These are phyloP conservation scores for Parnassius apollo DNA, from an alignment of 2,888 invertebrate genomes.

Conservation along the genomic window DNA sequence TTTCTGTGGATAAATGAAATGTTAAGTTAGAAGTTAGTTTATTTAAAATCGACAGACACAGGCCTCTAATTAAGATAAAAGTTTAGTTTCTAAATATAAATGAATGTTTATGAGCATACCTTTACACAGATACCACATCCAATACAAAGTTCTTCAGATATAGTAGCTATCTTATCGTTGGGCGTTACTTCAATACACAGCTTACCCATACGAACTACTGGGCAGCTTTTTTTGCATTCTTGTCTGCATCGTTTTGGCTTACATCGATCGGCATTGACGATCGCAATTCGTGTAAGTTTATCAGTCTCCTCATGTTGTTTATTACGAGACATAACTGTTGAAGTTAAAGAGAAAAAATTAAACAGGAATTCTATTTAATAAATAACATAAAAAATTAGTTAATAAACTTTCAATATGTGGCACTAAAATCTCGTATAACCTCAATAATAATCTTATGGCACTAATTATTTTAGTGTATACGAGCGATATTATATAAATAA, in stretches of 20 bases:
- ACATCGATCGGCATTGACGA: conserved; percentile 98
- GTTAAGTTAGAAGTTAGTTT: too few relatives aligned
- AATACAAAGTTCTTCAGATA: conserved; percentile 99
- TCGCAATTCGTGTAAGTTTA: conserved; percentile 97
- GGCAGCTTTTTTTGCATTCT: conserved; percentile 99
- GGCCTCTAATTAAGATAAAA: too few relatives aligned
- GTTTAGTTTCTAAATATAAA: not conserved
- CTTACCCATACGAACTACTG: conserved; percentile 99
- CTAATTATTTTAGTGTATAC: conserved; percentile 7
- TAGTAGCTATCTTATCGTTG: conserved; percentile 96
- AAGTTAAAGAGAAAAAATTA: conserved; percentile 35
- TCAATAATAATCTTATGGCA: conserved; percentile 50
- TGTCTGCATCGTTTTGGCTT: conserved; percentile 99
- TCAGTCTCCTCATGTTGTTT: conserved; percentile 91
- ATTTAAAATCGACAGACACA: too few relatives aligned
- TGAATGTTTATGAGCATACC: conserved; percentile 56
- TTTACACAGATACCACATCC: conserved; percentile 99
- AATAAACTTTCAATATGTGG: conserved; percentile 59
- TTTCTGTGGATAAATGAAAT: conserved; percentile 86
- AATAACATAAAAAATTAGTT: conserved; percentile 31
- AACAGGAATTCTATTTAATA: conserved; percentile 31
- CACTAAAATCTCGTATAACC: conserved; percentile 63
- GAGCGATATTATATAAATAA: not conserved
- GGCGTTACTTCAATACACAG: conserved; percentile 98
- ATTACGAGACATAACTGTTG: conserved; percentile 78